phyloP scores from a whole-genome alignment of 2,888 invertebrate species.

The Achlya flavicornis region DNA sequence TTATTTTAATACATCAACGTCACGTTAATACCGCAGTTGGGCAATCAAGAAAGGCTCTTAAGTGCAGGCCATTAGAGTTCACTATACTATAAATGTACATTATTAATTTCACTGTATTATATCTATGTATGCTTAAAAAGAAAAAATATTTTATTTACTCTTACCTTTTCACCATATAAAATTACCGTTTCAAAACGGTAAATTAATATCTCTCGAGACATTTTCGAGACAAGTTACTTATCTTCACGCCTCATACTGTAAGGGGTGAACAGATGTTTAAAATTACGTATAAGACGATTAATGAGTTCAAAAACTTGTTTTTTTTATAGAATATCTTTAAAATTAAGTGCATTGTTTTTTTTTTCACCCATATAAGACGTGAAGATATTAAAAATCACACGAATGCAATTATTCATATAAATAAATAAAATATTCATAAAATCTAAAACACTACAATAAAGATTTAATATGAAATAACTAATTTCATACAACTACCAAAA shows the following conservation, averaged over 20 bases:
- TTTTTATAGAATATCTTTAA: no score
- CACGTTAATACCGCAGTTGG: background rate
- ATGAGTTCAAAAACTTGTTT: no score
- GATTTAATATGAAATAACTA: constrained; percentile 2
- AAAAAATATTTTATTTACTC: no score
- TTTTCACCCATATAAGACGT: background rate
- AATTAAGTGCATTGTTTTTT: background rate
- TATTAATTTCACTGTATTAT: no score
- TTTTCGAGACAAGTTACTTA: background rate
- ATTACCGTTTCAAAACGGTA: background rate
- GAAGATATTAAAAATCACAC: background rate
- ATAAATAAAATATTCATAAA: constrained; percentile 4
- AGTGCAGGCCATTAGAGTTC: background rate
- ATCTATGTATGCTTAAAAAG: no score
- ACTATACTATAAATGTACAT: no score
- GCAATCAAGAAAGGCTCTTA: background rate
- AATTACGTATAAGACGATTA: background rate
- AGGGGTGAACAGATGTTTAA: background rate
- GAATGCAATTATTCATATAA: background rate
- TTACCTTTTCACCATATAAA: background rate
- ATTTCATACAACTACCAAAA: background rate
- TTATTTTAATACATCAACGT: no score
- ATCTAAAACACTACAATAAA: background rate
- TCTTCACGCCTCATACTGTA: background rate
- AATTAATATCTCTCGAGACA: background rate